Evolutionary conservation across 2,113 vertebrate genomes (phyloP), one percentile per base, ranked within the genome.

Genomic region (Meles meles): DNA sequence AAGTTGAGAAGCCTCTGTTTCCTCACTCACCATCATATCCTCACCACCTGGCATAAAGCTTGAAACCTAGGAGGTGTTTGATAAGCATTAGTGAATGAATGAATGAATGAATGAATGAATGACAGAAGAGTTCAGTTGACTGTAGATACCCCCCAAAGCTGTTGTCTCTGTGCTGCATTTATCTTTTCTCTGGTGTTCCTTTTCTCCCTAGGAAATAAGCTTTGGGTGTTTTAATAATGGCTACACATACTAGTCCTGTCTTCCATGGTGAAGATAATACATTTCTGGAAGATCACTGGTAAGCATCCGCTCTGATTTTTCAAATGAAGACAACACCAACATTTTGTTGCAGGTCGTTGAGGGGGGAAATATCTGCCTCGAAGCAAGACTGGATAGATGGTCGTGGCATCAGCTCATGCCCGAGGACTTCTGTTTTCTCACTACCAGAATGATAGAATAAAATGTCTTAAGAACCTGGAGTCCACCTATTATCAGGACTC

Each of bases 241-340:
- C 90, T 85, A 9, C 52, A 18, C 17, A 11, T 20, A 39, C 55
- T 6, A 87, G 91, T 67, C 98, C 84, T 49, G 88, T 59, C 93
- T 90, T 94, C 1, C 77, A 80, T 5, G 59, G 93, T 47, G 86
- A 97, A 97, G 98, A 98, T 49, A 88, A 81, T 17, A 80, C 74
- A 1, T 91, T 97, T 90, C 97, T 97, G 90, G 96, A 98, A 96
- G 96, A 96, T 74, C 49, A 2, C 23, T 89, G 98, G 98, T 98
- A 98, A 99, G 98, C 18, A 34, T 86, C 59, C 93, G 95, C 89
- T 88, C 7, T 63, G 80, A 31, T 6, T 95, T 97, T 14, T 7
- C 81, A 74, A 1, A 4, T 90, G 84, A 95, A 77, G 92, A 85
- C 0, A 55, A 23, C 1, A 39, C 44, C 29, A 90, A 7, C 44